Percentiles rank a stretch among this genome's conserved stretches.
Evolutionary conservation across 2,888 invertebrate species (phyloP).

Genomic region (Steromphala cineraria): DNA sequence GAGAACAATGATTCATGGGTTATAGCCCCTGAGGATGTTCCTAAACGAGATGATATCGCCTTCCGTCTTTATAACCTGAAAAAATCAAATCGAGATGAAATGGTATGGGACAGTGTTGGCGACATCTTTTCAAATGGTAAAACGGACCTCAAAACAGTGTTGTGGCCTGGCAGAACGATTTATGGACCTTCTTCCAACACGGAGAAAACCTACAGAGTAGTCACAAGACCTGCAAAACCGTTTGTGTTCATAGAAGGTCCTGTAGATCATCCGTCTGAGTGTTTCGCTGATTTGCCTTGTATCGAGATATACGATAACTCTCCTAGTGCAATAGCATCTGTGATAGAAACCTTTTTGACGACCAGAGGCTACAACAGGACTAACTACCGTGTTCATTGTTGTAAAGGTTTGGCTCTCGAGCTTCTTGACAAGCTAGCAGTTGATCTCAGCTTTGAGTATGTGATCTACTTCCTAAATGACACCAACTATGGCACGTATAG

Average conservation of each 20-base stretch:
- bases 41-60: conserved; percentile 23
- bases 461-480: conserved; percentile 82
- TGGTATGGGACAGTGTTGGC: conserved; percentile 60
- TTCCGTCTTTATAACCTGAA: conserved; percentile 55
- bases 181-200: conserved; percentile 81
- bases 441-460: conserved; percentile 91
- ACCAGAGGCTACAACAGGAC: conserved; percentile 36
- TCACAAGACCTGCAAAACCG: conserved; percentile 91
- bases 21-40: not conserved
- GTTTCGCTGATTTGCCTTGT: conserved; percentile 63
- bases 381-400: conserved; percentile 78
- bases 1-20: not conserved
- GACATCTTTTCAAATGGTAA: conserved; percentile 46
- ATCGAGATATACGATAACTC: conserved; percentile 75
- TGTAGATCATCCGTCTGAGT: conserved; percentile 76
- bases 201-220: conserved; percentile 84
- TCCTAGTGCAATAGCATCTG: conserved; percentile 44
- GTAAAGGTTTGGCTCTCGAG: conserved; percentile 91
- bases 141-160: conserved; percentile 85
- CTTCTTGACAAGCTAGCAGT: conserved; percentile 87
- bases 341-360: conserved; percentile 68
- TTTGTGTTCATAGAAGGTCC: conserved; percentile 90
- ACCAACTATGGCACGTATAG: conserved; percentile 70
- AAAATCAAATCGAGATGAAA: conserved; percentile 18
- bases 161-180: conserved; percentile 89